Percentiles rank a stretch among this genome's conserved stretches.
Evolutionary conservation across 64 coral and sea anemone species (phyloP).

Genomic region (Trachythela sp.): DNA sequence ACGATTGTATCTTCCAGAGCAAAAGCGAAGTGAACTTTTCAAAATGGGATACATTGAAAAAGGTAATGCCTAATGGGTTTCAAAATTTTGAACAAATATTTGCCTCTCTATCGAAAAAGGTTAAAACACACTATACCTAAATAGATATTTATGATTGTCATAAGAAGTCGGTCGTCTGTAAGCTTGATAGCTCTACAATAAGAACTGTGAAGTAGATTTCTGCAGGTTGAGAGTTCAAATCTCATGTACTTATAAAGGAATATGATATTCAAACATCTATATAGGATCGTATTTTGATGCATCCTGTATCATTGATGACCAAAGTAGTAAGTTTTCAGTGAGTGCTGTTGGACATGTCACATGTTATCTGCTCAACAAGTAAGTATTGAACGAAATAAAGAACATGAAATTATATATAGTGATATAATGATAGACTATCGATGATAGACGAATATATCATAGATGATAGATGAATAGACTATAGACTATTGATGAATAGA

Average conservation of each 20-base stretch:
- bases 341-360: conserved; percentile 57
- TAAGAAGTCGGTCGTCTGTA: too few species aligned
- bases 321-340: conserved; percentile 60
- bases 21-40: conserved; percentile 63
- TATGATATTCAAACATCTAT: background rate
- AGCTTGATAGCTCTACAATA: too few species aligned
- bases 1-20: conserved; percentile 66
- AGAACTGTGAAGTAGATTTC: too few species aligned
- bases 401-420: background rate
- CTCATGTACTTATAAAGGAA: too few species aligned
- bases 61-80: conserved; percentile 37
- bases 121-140: too few species aligned
- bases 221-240: too few species aligned
- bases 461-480: too few species aligned
- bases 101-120: background rate
- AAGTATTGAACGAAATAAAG: background rate
- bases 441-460: too few species aligned
- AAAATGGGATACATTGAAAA: conserved; percentile 88
- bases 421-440: background rate
- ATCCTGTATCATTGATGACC: conserved; percentile 56
- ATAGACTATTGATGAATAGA: too few species aligned
- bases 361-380: conserved; percentile 92
- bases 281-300: conserved; percentile 78
- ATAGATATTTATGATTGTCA: too few species aligned
- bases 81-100: background rate